Base-by-base conservation (phyloP, 2,797 vertebrate genomes). In the Pangasius krempfi region DNA sequence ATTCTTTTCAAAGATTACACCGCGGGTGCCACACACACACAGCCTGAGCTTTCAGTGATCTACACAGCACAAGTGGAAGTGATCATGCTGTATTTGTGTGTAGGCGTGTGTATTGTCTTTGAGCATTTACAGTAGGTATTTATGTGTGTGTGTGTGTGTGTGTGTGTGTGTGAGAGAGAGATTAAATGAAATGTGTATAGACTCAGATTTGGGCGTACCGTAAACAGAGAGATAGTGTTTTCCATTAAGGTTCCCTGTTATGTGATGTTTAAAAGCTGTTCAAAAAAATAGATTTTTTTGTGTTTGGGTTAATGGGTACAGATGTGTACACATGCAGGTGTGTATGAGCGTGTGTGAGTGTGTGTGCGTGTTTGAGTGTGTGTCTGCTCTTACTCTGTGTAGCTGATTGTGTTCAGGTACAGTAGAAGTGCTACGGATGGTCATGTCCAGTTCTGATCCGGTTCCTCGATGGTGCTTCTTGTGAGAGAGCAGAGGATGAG, bases 381-480 rank as follows among this genome's bases (percentile, higher is more conserved):
- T 81, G 50, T 54, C 14, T 10, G 30, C 16, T 83, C 80, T 88
- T 72, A 84, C 68, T 75, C 40, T 33, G 66, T 80, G 62, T 37
- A 54, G 18, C 52, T 64, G 60, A 30, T 66, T 72, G 78, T 84
- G 56, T 60, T 75, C 5, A 4, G 14, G 58, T 30, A 73, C 3
- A 47, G 68, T 9, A 33, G 66, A 47, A 60, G 27, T 56, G 33
- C 52, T 81, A 1, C 6, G 2, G 33, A 44, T 20, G 27, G 52
- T 40, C 30, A 82, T 88, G 52, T 73, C 66, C 47, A 72, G 44
- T 44, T 84, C 86, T 73, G 79, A 70, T 18, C 27, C 54, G 30
- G 56, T 62, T 70, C 66, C 52, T 27, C 14, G n/a, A 8, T 1
- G 20, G n/a, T 68, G 5, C 47, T 62, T 86, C 22, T 44, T 64